A percentile compares a stretch with the other conserved stretches of the same genome.
Conservation (phyloP, 2,113 vertebrate species). For the Ifrita kowaldi region DNA sequence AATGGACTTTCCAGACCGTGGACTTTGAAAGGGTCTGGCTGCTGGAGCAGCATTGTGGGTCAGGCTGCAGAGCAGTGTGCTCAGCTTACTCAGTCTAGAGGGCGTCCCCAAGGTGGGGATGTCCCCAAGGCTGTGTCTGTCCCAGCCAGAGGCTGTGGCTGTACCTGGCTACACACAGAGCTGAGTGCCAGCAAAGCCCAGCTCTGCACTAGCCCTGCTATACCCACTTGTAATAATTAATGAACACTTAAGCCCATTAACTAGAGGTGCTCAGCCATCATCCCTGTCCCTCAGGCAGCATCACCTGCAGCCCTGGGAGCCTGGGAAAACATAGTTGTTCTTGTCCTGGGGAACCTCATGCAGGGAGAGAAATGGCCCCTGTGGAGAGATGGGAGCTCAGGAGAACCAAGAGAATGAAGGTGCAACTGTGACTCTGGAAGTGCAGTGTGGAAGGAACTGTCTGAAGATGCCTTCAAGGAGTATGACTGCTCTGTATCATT, state of each 20-base stretch:
- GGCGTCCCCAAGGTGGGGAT: background rate
- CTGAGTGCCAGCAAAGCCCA: background rate
- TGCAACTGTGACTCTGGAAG: background rate
- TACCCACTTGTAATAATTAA: background rate
- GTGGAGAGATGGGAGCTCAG: background rate
- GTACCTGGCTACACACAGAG: background rate
- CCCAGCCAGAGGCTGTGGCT: background rate
- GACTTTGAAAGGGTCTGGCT: background rate
- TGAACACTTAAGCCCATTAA: background rate
- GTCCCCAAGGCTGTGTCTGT: background rate
- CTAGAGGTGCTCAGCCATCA: background rate
- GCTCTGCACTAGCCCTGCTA: background rate
- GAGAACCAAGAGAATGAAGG: background rate
- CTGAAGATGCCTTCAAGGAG: background rate
- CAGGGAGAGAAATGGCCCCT: background rate
- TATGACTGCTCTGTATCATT: background rate
- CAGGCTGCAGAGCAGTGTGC: background rate
- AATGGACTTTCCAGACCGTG: background rate
- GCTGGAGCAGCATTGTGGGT: background rate
- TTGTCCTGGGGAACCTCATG: background rate
- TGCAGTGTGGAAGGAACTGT: background rate
- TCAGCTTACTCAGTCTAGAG: background rate
- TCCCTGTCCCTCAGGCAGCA: background rate
- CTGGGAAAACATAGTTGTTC: fast-evolving
- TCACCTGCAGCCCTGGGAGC: background rate